Conservation (phyloP, 2,113 vertebrate genomes). For the Emydocephalus ijimae region DNA sequence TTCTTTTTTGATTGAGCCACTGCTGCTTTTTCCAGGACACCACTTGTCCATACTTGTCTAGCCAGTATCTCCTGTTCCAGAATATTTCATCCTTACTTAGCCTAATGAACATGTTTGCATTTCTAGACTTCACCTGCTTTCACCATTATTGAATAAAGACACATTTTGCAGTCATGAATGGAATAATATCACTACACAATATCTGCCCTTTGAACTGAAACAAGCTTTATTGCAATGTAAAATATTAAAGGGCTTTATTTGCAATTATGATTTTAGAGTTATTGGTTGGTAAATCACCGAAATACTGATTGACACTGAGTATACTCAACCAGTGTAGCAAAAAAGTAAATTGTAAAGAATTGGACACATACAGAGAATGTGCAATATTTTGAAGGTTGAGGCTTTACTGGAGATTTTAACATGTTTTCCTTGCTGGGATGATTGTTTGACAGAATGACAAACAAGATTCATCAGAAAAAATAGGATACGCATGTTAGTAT, state of each 20-base stretch:
- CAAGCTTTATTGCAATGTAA: constrained; percentile 5
- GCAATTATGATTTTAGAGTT: not conserved
- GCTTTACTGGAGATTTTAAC: not conserved
- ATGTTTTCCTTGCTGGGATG: not conserved
- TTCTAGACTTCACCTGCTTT: not conserved
- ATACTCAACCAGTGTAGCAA: not conserved
- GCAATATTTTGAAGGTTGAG: not conserved
- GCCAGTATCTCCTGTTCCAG: not conserved
- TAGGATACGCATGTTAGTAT: not conserved
- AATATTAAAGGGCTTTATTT: constrained; percentile 14
- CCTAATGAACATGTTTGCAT: not conserved
- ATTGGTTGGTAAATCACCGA: not conserved
- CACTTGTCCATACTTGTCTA: not conserved
- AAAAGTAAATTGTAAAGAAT: not conserved
- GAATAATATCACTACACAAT: not conserved
- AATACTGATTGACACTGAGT: not conserved
- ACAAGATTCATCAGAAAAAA: not conserved
- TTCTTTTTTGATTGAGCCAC: not conserved
- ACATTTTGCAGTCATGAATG: not conserved
- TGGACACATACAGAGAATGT: not conserved
- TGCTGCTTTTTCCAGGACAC: not conserved
- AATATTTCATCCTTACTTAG: not conserved
- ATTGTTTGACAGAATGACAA: not conserved
- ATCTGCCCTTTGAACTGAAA: not conserved
- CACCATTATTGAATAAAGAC: not conserved